Evolutionary conservation across 2,113 vertebrate species (phyloP), one percentile per base, ranked within the genome.

Genomic region (Elaphurus davidianus): DNA sequence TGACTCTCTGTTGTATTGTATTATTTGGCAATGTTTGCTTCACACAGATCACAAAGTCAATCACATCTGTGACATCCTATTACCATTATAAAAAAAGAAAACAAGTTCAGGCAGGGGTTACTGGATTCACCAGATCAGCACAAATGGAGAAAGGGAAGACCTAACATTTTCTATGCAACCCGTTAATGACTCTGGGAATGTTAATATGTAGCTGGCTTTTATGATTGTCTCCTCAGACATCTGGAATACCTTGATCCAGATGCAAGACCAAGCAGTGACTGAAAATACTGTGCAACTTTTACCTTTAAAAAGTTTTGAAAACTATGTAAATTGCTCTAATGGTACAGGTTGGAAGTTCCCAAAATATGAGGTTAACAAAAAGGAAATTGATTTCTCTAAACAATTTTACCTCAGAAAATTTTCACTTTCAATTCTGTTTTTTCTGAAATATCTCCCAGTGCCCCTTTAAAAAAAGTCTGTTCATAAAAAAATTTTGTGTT

Each of bases 341-440:
- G 45, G 28, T 52, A 33, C 2, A 82, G 30, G 50, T 33, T 94
- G 62, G n/a, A 90, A 83, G 7, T 55, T 83, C 33, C 2, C 11
- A 94, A 93, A 97, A 60, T 33, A 93, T 45, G 92, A n/a, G 5
- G 90, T 27, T 96, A 96, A 40, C 3, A 15, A 90, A 97, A 86
- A 98, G 17, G 28, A 40, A 54, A 88, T 28, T 89, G 21, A 23
- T 82, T 90, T 87, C 40, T 87, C 3, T 52, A 47, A 62, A 92
- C 12, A 59, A 43, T 54, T 30, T 84, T 60, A 6, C 17, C 87
- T 17, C 10, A 94, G 79, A 79, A 82, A 67, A 28, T 54, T 87
- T 87, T 19, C 3, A 59, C 64, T 85, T 97, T 81, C 16, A 43
- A 30, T 64, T 96, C 92, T 97, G 7, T 10, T 97, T 97, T 36